Conservation (phyloP, 2,113 vertebrate genomes). For the Cavia porcellus region DNA sequence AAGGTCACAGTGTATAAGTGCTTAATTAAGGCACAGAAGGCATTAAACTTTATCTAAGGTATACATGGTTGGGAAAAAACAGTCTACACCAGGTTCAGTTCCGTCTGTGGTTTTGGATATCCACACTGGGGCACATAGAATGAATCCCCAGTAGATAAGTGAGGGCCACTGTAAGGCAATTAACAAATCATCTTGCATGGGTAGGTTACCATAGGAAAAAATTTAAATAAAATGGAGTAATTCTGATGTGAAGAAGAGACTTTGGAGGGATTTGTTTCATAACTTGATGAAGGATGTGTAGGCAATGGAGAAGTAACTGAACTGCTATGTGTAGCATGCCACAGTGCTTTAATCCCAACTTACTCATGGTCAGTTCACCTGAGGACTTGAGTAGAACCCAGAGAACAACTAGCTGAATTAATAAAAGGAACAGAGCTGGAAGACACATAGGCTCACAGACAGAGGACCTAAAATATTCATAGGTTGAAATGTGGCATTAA, state of each 20-base stretch:
- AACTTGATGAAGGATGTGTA: not conserved
- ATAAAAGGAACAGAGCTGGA: not conserved
- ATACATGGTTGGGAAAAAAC: not conserved
- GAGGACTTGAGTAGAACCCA: too few relatives aligned
- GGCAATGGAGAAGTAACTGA: not conserved
- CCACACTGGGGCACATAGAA: not conserved
- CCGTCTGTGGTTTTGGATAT: not conserved
- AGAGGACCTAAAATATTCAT: not conserved
- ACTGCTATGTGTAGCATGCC: not conserved
- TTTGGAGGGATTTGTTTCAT: not conserved
- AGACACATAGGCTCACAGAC: not conserved
- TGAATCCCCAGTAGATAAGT: not conserved
- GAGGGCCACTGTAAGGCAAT: not conserved
- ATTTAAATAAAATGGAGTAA: not conserved
- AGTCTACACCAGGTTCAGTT: not conserved
- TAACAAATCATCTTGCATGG: constrained; percentile 6
- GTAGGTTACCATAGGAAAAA: not conserved
- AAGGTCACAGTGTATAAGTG: not conserved
- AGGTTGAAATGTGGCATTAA: not conserved
- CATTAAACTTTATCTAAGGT: not conserved
- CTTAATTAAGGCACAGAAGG: not conserved
- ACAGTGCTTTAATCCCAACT: not conserved
- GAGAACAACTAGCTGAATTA: not conserved
- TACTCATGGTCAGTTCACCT: not conserved
- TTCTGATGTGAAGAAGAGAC: not conserved